Evolutionary conservation across 2,888 invertebrate species (phyloP), one percentile per base, ranked within the genome.

Genomic region (Trissoscelio sp.): DNA sequence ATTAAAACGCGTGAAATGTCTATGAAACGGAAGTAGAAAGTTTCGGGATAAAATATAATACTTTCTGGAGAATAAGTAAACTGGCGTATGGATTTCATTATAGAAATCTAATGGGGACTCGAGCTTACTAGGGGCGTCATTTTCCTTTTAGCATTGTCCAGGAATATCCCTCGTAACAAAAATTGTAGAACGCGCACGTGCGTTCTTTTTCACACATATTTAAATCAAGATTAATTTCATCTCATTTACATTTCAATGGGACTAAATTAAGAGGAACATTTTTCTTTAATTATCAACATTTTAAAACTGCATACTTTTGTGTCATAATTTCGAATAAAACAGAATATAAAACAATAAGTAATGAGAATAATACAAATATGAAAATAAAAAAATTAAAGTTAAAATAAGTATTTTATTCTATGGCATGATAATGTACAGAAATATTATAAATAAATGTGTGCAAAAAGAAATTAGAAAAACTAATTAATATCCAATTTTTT

Each of bases 181-280:
- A 44, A 24, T 69, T 62, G 34, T 11, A 48, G 57, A 78, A 46
- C 34, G 46, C 62, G 78, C 70, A 78, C 77, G 77, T 77, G 77
- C 77, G 48, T 66, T 14, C 18, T n/a, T 51, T 53, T 67, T 48
- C 53, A 57, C 24, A 51, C 51, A n/a, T 14, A 24, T 28, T 66
- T 48, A 28, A 24, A 14, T 28, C 16, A 58, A 31, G 39, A 74
- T 62, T 20, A 37, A 60, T 62, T 28, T 48, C 12, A 2, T 37
- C 44, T 67, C 31, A 64, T 75, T 75, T 64, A 14, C 44, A 74
- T 74, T 22, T 74, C 22, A 66, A 64, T 16, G 24, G 42, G 4
- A 12, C 20, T 24, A 58, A 70, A 55, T 64, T 66, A 51, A 64
- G 7, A 28, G 24, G 62, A 20, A 48, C 28, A 20, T 20, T 39